phyloP scores from a whole-genome alignment of 2,113 vertebrate species.

The Megalops atlanticus region DNA sequence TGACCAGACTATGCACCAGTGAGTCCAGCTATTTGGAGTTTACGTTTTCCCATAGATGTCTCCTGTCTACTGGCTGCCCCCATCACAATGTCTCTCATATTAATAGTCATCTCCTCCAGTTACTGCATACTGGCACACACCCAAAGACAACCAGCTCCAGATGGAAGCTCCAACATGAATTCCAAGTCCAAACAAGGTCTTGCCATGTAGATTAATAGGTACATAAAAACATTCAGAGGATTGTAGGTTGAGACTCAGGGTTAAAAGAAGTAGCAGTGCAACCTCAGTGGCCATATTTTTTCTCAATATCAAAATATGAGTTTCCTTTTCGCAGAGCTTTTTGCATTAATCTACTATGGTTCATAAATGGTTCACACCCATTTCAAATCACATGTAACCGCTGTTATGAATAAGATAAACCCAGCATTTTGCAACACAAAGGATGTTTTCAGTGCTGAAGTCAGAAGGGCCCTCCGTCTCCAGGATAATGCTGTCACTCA shows the following conservation, averaged over 20 bases:
- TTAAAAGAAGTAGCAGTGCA: neutral
- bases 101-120: conserved; percentile 48
- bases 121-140: conserved; percentile 41
- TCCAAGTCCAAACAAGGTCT: conserved; percentile 42
- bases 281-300: neutral
- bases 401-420: neutral
- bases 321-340: neutral
- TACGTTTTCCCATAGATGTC: conserved; percentile 70
- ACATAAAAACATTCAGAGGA: neutral
- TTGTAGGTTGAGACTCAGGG: neutral
- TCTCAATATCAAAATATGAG: neutral
- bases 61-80: conserved; percentile 37
- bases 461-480: too few species aligned
- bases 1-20: conserved; percentile 56
- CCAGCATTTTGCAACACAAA: too few species aligned
- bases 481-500: too few species aligned
- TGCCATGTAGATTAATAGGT: neutral
- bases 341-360: neutral
- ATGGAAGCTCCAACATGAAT: conserved; percentile 40
- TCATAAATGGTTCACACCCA: neutral
- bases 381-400: neutral
- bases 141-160: conserved; percentile 55
- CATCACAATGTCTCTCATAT: conserved; percentile 33
- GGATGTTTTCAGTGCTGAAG: too few species aligned
- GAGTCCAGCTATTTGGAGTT: conserved; percentile 63